Evolutionary conservation across 2,888 invertebrate species (phyloP).

Genomic region (Biston stratarius): DNA sequence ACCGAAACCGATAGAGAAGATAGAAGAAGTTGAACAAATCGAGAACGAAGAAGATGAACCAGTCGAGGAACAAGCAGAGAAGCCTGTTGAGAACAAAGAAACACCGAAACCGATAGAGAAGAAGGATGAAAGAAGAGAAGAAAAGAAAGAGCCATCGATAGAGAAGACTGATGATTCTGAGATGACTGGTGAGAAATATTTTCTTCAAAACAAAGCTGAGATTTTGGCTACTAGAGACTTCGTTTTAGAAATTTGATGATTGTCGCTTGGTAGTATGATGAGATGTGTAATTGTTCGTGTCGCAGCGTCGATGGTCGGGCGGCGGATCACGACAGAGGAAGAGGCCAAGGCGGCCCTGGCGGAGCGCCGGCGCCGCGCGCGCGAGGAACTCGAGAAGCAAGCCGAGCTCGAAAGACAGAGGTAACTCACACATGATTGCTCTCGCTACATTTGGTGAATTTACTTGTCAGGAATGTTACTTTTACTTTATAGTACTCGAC

Average conservation of each 20-base stretch:
- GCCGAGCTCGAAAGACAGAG: conserved; percentile 91
- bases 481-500: too few species aligned
- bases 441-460: too few species aligned
- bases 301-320: conserved; percentile 75
- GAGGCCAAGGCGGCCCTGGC: conserved; percentile 97
- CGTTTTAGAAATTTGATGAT: too few species aligned
- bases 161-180: conserved; percentile 84
- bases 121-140: conserved; percentile 52
- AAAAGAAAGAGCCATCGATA: conserved; percentile 72
- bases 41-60: conserved; percentile 29
- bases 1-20: not conserved
- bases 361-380: conserved; percentile 93
- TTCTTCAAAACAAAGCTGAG: not conserved
- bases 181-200: conserved; percentile 82
- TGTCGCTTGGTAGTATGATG: not conserved
- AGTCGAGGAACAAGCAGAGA: conserved; percentile 25
- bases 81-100: conserved; percentile 42
- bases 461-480: too few species aligned
- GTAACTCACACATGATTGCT: too few species aligned
- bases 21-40: not conserved
- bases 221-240: too few species aligned
- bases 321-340: conserved; percentile 94
- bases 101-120: conserved; percentile 49
- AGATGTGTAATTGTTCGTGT: not conserved
- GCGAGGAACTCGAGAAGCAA: conserved; percentile 96